Evolutionary conservation across 2,113 vertebrate species (phyloP).

Genomic region (Charina bottae): DNA sequence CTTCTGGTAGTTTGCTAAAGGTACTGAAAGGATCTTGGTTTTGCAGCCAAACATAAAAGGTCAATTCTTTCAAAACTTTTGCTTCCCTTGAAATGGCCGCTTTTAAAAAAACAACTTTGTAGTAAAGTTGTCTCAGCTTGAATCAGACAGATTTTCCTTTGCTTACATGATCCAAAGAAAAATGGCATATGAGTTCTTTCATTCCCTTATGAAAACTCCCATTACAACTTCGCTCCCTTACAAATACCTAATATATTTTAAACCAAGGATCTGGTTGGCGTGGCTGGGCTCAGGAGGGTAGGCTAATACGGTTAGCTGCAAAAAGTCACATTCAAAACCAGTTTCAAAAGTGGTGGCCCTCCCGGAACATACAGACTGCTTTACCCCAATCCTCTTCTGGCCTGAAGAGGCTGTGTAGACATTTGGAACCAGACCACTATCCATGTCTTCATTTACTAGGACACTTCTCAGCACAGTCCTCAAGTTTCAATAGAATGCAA

Average conservation of each 20-base stretch:
- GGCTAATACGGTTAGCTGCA: too few species aligned
- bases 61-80: not conserved
- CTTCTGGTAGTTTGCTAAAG: not conserved
- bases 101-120: not conserved
- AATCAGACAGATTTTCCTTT: constrained; percentile 17
- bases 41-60: not conserved
- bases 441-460: not conserved
- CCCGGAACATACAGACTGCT: not conserved
- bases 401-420: not conserved
- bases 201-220: not conserved
- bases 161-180: constrained; percentile 41
- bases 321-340: not conserved
- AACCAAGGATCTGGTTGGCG: not conserved
- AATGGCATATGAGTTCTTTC: constrained; percentile 21
- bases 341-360: not conserved
- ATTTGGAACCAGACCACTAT: not conserved
- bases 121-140: not conserved
- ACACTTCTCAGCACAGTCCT: not conserved
- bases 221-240: constrained; percentile 8
- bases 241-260: constrained; percentile 13
- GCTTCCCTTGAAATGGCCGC: not conserved
- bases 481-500: not conserved
- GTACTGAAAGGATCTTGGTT: not conserved
- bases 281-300: not conserved
- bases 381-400: too few species aligned